Evolutionary conservation across 1,140 invertebrate genomes (phyloP), one percentile per base, ranked within the genome.

Genomic region (Drosophila repletoides): DNA sequence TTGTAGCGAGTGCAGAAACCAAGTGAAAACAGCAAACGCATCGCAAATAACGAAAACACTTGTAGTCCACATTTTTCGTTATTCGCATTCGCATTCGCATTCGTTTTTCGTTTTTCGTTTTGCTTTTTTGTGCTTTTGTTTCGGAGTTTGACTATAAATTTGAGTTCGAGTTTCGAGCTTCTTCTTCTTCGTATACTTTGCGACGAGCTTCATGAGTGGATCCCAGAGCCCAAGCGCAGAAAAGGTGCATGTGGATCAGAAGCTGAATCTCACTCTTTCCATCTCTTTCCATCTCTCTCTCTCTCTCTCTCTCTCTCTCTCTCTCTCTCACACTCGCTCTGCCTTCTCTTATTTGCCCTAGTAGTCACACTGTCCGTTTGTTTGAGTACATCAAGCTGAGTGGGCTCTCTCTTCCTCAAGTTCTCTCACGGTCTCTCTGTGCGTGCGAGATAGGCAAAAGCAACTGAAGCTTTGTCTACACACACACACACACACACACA

Each of bases 21-120:
- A 59, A 77, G 68, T 56, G 70, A 83, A 83, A 83, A 83, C 48
- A 83, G 79, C 79, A 76, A 84, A 84, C 79, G 79, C 79, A 84
- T 65, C 46, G 69, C 77, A 72, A 81, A 76, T 45, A 67, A 61
- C 21, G 53, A 55, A 73, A 76, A 77, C 79, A 83, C 77, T 83
- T 83, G 77, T 79, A 72, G 41, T 66, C 59, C 64, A 65, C 41
- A 61, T 56, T 33, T 55, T 33, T 51, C n/a, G 10, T 29, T 66
- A 34, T 46, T 9, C 5, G 5, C 36, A 12, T 17, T 26, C 10
- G 4, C 12, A 31, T 41, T 10, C 10, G 24, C 3, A 6, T 34
- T 43, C 6, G n/a, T 40, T 63, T 46, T 17, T 2, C 2, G n/a
- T 36, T 14, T 31, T 28, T 29, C 17, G 9, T 29, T 49, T 24